Evolutionary conservation across 2,888 invertebrate genomes (phyloP).

Genomic region (Drosophila quinaria): DNA sequence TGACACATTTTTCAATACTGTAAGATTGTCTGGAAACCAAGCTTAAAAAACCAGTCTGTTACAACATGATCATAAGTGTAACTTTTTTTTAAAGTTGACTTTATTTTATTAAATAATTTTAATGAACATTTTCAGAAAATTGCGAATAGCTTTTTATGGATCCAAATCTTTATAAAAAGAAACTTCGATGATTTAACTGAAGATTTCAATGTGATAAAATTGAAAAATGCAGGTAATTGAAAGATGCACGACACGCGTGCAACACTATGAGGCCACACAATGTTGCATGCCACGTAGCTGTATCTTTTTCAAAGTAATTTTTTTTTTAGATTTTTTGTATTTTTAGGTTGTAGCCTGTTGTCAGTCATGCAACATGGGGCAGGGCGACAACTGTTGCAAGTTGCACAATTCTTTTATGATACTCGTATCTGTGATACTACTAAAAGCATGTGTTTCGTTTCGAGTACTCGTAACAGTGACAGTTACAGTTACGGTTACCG

Average conservation of each 20-base stretch:
- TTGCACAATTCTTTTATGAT: slow-evolving; percentile 64
- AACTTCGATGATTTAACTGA: too few species aligned
- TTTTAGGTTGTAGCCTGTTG: slow-evolving; percentile 38
- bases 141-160: too few species aligned
- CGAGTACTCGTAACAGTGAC: slow-evolving; percentile 9
- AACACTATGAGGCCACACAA: slow-evolving; percentile 28
- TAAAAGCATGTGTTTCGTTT: slow-evolving; percentile 32
- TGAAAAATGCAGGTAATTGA: not conserved
- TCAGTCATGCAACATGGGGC: slow-evolving; percentile 36
- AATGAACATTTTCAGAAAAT: too few species aligned
- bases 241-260: slow-evolving; percentile 18
- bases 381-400: slow-evolving; percentile 49
- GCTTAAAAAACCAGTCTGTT: too few species aligned
- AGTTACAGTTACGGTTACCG: slow-evolving; percentile 13
- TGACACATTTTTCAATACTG: too few species aligned
- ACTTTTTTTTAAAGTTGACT: too few species aligned
- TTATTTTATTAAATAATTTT: too few species aligned
- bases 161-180: too few species aligned
- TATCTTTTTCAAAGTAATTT: not conserved
- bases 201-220: not conserved
- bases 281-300: slow-evolving; percentile 32
- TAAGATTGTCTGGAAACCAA: too few species aligned
- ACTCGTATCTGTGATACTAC: slow-evolving; percentile 27
- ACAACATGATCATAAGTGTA: too few species aligned
- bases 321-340: slow-evolving; percentile 10